Conservation (phyloP, 2,797 vertebrate genomes). For the Nannoperca australis region DNA sequence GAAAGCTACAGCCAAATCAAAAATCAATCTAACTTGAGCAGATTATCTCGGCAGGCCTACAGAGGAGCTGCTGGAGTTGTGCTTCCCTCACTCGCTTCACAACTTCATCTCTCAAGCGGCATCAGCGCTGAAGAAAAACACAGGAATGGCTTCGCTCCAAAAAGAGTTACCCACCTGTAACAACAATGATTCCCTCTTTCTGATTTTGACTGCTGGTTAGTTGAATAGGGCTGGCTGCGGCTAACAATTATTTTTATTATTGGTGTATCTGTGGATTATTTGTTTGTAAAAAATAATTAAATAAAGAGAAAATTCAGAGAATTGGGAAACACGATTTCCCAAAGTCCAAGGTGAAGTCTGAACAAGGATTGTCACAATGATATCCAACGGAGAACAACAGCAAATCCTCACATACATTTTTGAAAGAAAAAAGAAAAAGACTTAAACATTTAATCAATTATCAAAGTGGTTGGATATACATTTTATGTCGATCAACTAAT, state of each 20-base stretch:
- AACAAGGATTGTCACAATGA: neutral
- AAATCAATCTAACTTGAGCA: slow-evolving; percentile 58
- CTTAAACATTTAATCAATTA: neutral
- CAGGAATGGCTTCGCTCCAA: neutral
- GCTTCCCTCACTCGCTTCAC: slow-evolving; percentile 31
- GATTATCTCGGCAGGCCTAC: slow-evolving; percentile 41
- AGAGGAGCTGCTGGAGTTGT: slow-evolving; percentile 14
- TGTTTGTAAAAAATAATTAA: neutral
- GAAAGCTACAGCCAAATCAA: slow-evolving; percentile 61
- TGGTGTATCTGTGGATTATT: neutral
- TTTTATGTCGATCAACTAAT: no score
- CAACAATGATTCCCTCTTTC: no score
- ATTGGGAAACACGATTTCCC: neutral
- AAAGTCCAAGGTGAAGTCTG: neutral
- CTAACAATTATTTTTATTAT: neutral
- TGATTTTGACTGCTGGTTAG: neutral
- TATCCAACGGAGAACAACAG: neutral
- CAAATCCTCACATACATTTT: neutral
- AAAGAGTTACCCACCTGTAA: neutral
- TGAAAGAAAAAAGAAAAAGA: neutral
- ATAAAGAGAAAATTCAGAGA: no score
- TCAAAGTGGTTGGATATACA: no score
- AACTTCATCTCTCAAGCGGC: slow-evolving; percentile 26
- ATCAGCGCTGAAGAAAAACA: slow-evolving; percentile 9
- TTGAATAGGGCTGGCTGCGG: neutral